phyloP scores from a whole-genome alignment of 2,888 invertebrate species.

The Drosophila meridionalis region DNA sequence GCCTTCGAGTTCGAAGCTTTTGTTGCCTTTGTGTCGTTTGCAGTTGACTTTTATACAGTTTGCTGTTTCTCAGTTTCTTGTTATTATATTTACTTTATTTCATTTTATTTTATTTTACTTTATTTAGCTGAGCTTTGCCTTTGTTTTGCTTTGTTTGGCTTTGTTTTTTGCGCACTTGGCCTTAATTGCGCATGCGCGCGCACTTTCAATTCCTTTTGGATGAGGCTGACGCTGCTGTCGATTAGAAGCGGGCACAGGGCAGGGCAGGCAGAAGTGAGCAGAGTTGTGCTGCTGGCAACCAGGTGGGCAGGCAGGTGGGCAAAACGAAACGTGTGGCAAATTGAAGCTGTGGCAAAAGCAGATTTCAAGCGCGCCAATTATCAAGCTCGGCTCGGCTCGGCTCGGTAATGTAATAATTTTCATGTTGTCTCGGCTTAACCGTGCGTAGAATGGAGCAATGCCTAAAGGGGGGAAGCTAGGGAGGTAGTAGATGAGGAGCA shows the following conservation, averaged over 20 bases:
- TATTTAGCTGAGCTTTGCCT: conserved; percentile 9
- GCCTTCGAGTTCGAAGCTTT: conserved; percentile 58
- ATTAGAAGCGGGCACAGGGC: conserved; percentile 9
- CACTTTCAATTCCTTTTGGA: conserved; percentile 81
- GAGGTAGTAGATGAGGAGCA: neutral
- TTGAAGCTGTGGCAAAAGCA: conserved; percentile 64
- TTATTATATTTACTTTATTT: conserved; percentile 6
- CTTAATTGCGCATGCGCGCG: conserved; percentile 74
- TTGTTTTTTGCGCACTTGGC: conserved; percentile 69
- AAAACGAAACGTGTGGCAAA: conserved; percentile 54
- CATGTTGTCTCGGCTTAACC: conserved; percentile 9
- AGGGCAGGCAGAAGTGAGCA: neutral
- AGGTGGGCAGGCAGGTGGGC: neutral
- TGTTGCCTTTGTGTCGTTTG: conserved; percentile 17
- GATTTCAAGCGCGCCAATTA: conserved; percentile 50
- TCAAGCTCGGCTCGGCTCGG: conserved; percentile 48
- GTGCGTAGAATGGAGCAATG: neutral
- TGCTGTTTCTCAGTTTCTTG: conserved; percentile 21
- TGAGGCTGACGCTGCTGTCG: conserved; percentile 20
- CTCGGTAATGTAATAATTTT: conserved; percentile 58
- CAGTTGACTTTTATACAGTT: conserved; percentile 48
- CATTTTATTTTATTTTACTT: conserved; percentile 17
- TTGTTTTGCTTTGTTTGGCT: conserved; percentile 15
- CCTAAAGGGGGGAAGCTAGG: no score
- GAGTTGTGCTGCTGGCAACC: neutral